phyloP scores from a whole-genome alignment of 2,113 vertebrate species.

The Coryphaenoides rupestris region DNA sequence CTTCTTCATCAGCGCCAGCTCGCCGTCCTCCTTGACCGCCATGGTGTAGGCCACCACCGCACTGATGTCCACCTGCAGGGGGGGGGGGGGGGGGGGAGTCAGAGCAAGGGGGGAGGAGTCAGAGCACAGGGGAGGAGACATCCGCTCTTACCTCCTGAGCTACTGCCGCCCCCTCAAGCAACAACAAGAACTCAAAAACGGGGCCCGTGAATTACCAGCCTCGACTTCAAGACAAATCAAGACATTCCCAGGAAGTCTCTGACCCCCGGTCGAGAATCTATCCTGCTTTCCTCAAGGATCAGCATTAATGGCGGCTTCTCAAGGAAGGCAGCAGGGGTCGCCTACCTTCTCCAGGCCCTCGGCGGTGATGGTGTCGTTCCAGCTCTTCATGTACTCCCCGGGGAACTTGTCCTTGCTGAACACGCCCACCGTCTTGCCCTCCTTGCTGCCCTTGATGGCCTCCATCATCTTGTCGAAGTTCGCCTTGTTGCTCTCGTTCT shows the following conservation, averaged over 20 bases:
- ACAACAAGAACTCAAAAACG: too few relatives aligned
- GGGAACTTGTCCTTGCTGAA: conserved; percentile 95
- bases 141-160: too few relatives aligned
- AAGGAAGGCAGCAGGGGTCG: neutral
- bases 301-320: too few relatives aligned
- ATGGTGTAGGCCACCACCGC: conserved; percentile 87
- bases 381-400: conserved; percentile 92
- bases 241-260: too few relatives aligned
- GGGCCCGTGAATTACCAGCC: too few relatives aligned
- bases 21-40: conserved; percentile 90
- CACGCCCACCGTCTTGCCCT: conserved; percentile 83
- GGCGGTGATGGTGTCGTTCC: conserved; percentile 82
- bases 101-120: too few relatives aligned
- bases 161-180: too few relatives aligned
- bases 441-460: conserved; percentile 82
- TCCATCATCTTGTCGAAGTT: conserved; percentile 95
- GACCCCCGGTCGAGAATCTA: too few relatives aligned
- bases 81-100: too few relatives aligned
- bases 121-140: too few relatives aligned
- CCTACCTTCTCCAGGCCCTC: conserved; percentile 84
- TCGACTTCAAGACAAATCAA: too few relatives aligned
- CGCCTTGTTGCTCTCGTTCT: conserved; percentile 91
- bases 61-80: conserved; percentile 83
- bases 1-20: conserved; percentile 85
- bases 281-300: too few relatives aligned